phyloP scores from a whole-genome alignment of 2,888 invertebrate species.

The Salpingus planirostris region DNA sequence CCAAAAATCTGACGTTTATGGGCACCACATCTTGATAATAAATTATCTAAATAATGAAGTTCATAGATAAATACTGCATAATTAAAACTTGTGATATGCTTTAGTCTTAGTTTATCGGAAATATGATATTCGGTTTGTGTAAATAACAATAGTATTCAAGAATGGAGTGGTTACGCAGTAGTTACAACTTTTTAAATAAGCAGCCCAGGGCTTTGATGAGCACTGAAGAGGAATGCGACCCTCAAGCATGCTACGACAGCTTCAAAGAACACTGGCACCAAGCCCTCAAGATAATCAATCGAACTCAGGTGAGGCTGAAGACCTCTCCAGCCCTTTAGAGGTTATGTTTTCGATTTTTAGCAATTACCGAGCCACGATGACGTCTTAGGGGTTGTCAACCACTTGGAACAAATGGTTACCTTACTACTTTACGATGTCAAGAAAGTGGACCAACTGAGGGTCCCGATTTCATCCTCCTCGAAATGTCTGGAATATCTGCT shows the following conservation, averaged over 20 bases:
- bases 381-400: slow-evolving; percentile 82
- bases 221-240: slow-evolving; percentile 48
- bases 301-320: slow-evolving; percentile 48
- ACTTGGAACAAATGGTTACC: slow-evolving; percentile 84
- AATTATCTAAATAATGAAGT: no score
- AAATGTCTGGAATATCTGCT: slow-evolving; percentile 68
- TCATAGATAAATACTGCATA: no score
- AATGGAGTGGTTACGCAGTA: slow-evolving; percentile 40
- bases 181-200: slow-evolving; percentile 28
- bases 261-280: slow-evolving; percentile 94
- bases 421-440: slow-evolving; percentile 72
- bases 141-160: no score
- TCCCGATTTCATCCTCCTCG: slow-evolving; percentile 45
- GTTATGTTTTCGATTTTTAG: slow-evolving; percentile 29
- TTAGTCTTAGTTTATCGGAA: no score
- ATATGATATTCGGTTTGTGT: no score
- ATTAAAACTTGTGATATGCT: no score
- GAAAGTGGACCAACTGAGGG: slow-evolving; percentile 47
- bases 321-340: no score
- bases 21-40: no score
- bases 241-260: slow-evolving; percentile 85
- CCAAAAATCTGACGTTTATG: no score
- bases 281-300: slow-evolving; percentile 72
- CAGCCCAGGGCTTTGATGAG: slow-evolving; percentile 24
- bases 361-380: slow-evolving; percentile 68